Base-by-base conservation (phyloP, 2,113 vertebrate genomes). In the Reinhardtius hippoglossoides region DNA sequence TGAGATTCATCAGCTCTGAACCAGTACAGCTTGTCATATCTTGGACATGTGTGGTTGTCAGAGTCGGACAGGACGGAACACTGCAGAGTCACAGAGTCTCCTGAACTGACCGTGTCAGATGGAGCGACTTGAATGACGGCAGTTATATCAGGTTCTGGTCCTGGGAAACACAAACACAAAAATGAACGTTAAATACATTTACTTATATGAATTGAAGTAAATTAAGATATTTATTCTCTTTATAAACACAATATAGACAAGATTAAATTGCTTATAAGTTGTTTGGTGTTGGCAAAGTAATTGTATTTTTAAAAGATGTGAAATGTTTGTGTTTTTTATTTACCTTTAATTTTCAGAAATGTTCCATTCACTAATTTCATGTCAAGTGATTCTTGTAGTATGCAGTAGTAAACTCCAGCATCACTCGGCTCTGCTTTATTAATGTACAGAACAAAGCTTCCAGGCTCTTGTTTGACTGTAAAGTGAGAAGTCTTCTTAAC, bases 321-420 rank as follows among this genome's bases (percentile, higher is more conserved):
- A 37, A 37, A 37, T 37, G 35, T 37, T 37, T 37, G 35, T 57
- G 56, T 16, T 31, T 31, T 7, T 31, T 1, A 26, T 35, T 80
- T 85, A 88, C 86, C 86, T 76, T 21, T 70, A 27, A 88, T 5
- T 20, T 0, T 15, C 1, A 88, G 58, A 71, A 74, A 59, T 42
- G 18, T 60, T 73, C 58, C 79, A 6, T 48, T 59, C 21, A 57
- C 16, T 26, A 57, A 57, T 15, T 5, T 57, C 56, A 57, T 26
- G n/a, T 6, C 0, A 6, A 80, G 3, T 2, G 12, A 1, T 0
- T 0, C 0, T 42, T 3, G 0, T 50, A 15, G 50, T 0, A 78
- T 18, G 65, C 88, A 88, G 31, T 69, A 80, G 63, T 90, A 90
- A 26, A 77, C 2, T 23, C 44, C 89, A 61, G 72, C 57, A 67